Evolutionary conservation across 2,113 vertebrate genomes (phyloP).

Genomic region (Protobothrops mucrosquamatus): DNA sequence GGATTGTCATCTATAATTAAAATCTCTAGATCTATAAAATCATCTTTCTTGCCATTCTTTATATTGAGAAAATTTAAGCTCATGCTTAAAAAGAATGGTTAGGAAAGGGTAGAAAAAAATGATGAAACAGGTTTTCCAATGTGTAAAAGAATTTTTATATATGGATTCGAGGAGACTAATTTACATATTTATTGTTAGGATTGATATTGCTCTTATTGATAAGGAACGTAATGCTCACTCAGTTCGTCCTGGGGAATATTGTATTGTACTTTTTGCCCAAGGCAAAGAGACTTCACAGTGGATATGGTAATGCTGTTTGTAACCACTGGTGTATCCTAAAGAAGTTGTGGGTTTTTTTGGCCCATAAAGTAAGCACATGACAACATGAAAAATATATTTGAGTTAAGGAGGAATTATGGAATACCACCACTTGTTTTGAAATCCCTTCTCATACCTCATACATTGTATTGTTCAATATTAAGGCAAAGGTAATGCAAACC

Average conservation of each 20-base stretch:
- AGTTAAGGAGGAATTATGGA: not conserved
- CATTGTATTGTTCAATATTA: not conserved
- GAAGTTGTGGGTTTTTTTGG: not conserved
- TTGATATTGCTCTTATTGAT: not conserved
- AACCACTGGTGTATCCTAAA: not conserved
- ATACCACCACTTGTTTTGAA: not conserved
- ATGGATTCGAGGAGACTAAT: not conserved
- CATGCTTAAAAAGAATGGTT: not conserved
- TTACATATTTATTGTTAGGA: not conserved
- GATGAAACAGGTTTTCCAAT: not conserved
- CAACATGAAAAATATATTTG: not conserved
- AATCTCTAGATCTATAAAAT: not conserved
- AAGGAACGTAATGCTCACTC: not conserved
- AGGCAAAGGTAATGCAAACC: not conserved
- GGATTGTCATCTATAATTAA: not conserved
- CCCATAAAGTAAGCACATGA: not conserved
- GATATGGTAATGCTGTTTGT: not conserved
- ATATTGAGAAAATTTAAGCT: not conserved
- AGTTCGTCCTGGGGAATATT: not conserved
- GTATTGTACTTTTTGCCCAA: not conserved
- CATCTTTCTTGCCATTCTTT: not conserved
- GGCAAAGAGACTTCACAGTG: not conserved
- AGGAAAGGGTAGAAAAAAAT: not conserved
- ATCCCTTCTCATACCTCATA: not conserved
- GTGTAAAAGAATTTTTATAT: not conserved